These are phyloP conservation scores for Pipistrellus kuhlii DNA, from an alignment of 2,797 vertebrate genomes.

Conservation along the genomic window DNA sequence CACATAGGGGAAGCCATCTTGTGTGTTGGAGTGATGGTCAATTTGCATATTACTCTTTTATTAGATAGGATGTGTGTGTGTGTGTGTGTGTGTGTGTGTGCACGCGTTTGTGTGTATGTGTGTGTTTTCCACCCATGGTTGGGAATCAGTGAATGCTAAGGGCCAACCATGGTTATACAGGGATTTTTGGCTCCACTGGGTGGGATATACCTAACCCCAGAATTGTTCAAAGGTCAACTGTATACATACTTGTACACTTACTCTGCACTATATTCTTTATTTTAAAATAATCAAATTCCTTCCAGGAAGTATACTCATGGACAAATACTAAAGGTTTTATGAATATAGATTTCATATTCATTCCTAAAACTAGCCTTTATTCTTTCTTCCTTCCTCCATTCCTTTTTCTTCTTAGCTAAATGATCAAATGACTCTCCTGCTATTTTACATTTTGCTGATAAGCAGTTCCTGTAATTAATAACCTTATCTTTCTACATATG, in stretches of 20 bases:
- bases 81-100: too few relatives aligned
- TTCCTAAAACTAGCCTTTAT: neutral
- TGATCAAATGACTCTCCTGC: slow-evolving; percentile 13
- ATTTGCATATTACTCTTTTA: too few relatives aligned
- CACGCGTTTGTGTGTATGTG: too few relatives aligned
- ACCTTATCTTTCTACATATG: slow-evolving; percentile 71
- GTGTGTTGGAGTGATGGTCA: too few relatives aligned
- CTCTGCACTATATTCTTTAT: neutral
- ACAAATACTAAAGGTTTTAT: neutral
- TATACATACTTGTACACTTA: neutral
- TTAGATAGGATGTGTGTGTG: too few relatives aligned
- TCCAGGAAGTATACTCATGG: neutral
- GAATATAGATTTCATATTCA: neutral
- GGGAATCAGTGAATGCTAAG: neutral
- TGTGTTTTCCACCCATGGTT: neutral
- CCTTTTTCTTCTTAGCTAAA: slow-evolving; percentile 47
- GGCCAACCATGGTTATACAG: too few relatives aligned
- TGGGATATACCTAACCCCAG: too few relatives aligned
- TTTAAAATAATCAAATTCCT: slow-evolving; percentile 1
- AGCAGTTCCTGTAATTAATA: slow-evolving; percentile 76
- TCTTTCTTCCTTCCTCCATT: neutral
- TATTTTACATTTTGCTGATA: slow-evolving; percentile 73
- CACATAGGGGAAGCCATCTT: too few relatives aligned
- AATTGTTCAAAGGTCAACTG: neutral
- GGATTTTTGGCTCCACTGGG: neutral